Evolutionary conservation across 2,888 invertebrate species (phyloP), one percentile per base, ranked within the genome.

Genomic region (Diaprepes abbreviatus): DNA sequence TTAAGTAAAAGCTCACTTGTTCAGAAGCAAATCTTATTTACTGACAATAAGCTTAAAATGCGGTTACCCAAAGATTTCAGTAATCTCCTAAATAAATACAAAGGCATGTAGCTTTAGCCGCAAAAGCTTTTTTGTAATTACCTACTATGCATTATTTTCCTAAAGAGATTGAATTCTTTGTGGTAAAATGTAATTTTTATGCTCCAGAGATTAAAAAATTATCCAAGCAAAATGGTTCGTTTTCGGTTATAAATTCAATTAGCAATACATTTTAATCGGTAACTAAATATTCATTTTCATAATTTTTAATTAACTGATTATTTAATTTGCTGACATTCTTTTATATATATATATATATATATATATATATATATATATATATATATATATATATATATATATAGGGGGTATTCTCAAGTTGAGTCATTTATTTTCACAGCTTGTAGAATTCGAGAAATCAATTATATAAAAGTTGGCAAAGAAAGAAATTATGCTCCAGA

Each of bases 1-100:
- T 0, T 40, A 31, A 17, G 43, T 19, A 28, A 55, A 63, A 38
- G 24, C 38, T 54, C 40, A 60, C 63, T 54, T 55, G 35, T 65
- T 45, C 66, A 63, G 65, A 70, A 59, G 69, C 50, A 74, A 73
- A 73, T 73, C 74, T 69, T 73, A 75, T 74, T 75, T 76, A 36
- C 68, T 31, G n/a, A 76, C 76, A 77, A 77, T 74, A 71, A 74
- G 72, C 75, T 73, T 74, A 72, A 78, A 74, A 76, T 77, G 78
- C 73, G 76, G 76, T 76, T 74, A 76, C 70, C 72, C 70, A 71
- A 60, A 71, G 71, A 57, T 48, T 68, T 70, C 71, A 36, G 71
- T 78, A 78, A 78, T 77, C 78, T 74, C 70, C 74, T 75, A 72
- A 73, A 74, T 74, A 78, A 76, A 77, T 73, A 78, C 75, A 76